These are phyloP conservation scores for Cyprinodon tularosa DNA, from an alignment of 2,113 vertebrate genomes.

Conservation along the genomic window DNA sequence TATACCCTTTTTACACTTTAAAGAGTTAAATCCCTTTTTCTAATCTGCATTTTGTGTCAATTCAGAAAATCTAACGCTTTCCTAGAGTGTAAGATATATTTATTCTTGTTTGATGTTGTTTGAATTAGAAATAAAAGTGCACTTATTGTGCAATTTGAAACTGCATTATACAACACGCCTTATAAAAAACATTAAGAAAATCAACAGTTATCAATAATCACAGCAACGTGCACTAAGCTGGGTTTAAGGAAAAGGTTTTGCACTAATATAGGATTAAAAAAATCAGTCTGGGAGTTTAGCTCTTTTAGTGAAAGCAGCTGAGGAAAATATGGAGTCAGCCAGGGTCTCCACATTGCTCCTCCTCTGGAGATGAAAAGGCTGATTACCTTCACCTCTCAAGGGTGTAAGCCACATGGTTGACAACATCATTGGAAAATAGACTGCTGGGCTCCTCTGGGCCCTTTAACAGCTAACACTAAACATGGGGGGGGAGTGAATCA, in stretches of 20 bases:
- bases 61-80: background rate
- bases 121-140: background rate
- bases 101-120: background rate
- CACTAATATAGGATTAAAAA: background rate
- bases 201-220: background rate
- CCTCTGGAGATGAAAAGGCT: conserved; percentile 79
- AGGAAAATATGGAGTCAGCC: conserved; percentile 68
- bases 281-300: conserved; percentile 15
- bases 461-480: conserved; percentile 79
- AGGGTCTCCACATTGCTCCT: conserved; percentile 63
- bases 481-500: conserved; percentile 55
- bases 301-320: conserved; percentile 20
- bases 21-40: background rate
- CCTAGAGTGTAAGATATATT: background rate
- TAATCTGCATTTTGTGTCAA: background rate
- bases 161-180: background rate
- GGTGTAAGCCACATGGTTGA: conserved; percentile 79
- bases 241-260: background rate
- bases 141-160: background rate
- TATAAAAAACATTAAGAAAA: background rate
- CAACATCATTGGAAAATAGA: conserved; percentile 84
- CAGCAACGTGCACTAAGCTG: background rate
- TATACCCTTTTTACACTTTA: background rate
- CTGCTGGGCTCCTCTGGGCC: conserved; percentile 78
- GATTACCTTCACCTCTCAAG: conserved; percentile 81